These are phyloP conservation scores for Bombus pascuorum DNA, from an alignment of 1,140 invertebrate genomes.

Conservation along the genomic window DNA sequence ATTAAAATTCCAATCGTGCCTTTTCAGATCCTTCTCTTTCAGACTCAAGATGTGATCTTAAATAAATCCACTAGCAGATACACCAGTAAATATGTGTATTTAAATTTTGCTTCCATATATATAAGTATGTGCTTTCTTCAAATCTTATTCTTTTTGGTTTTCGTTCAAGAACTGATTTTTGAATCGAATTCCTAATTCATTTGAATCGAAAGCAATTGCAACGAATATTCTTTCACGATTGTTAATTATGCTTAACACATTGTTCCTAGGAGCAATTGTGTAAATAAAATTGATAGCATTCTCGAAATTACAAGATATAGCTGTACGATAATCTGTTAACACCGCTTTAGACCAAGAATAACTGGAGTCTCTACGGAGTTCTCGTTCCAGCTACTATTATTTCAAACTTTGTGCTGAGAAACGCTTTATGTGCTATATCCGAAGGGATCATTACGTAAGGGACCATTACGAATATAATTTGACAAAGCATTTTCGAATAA, in stretches of 20 bases:
- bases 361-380: not conserved
- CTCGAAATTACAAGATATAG: not conserved
- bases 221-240: not conserved
- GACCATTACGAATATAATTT: not conserved
- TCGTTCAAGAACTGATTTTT: not conserved
- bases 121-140: not conserved
- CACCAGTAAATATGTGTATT: constrained; percentile 14
- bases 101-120: not conserved
- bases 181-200: not conserved
- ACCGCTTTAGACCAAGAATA: not conserved
- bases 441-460: not conserved
- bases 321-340: not conserved
- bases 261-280: not conserved
- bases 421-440: not conserved
- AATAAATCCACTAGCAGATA: constrained; percentile 24
- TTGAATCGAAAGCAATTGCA: not conserved
- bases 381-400: constrained; percentile 26
- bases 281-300: not conserved
- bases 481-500: not conserved
- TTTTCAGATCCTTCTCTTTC: constrained; percentile 42
- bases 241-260: not conserved
- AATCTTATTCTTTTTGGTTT: too few species aligned
- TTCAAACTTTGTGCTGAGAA: not conserved
- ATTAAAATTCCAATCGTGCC: constrained; percentile 56
- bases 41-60: constrained; percentile 8